A percentile compares a stretch with the other conserved stretches of the same genome.
phyloP scores from a whole-genome alignment of 2,113 vertebrate species.

The Canis aureus region DNA sequence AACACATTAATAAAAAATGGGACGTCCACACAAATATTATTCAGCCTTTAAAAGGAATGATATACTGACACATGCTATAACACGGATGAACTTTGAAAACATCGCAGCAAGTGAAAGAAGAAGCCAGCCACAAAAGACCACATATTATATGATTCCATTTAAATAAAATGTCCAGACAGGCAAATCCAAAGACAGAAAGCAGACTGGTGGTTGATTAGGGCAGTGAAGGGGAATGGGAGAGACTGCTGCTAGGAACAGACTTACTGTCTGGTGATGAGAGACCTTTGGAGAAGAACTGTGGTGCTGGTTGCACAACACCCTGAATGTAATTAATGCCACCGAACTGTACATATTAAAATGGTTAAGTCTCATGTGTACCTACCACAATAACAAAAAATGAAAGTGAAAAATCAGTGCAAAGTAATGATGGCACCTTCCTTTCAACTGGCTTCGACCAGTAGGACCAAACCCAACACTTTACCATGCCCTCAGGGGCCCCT shows the following conservation, averaged over 20 bases:
- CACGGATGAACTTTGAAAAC: background rate
- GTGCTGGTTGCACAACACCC: background rate
- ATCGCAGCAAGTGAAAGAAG: background rate
- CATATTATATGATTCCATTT: background rate
- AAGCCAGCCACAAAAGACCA: background rate
- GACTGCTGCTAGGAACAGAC: background rate
- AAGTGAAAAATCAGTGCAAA: background rate
- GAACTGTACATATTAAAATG: background rate
- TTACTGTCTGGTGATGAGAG: background rate
- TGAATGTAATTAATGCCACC: background rate
- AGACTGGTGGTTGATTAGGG: background rate
- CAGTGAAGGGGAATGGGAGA: no score
- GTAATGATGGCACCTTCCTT: background rate
- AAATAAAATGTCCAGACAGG: background rate
- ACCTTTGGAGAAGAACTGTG: background rate
- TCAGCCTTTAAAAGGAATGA: background rate
- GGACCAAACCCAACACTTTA: background rate
- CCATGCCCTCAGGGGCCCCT: background rate
- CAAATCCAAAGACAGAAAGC: background rate
- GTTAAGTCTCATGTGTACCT: background rate
- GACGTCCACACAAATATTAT: background rate
- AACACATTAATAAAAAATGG: background rate
- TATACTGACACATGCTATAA: background rate
- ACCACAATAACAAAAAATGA: background rate
- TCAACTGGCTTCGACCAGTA: background rate